A percentile compares a stretch with the other conserved stretches of the same genome.
phyloP scores from a whole-genome alignment of 2,888 invertebrate species.

The Patella depressa region DNA sequence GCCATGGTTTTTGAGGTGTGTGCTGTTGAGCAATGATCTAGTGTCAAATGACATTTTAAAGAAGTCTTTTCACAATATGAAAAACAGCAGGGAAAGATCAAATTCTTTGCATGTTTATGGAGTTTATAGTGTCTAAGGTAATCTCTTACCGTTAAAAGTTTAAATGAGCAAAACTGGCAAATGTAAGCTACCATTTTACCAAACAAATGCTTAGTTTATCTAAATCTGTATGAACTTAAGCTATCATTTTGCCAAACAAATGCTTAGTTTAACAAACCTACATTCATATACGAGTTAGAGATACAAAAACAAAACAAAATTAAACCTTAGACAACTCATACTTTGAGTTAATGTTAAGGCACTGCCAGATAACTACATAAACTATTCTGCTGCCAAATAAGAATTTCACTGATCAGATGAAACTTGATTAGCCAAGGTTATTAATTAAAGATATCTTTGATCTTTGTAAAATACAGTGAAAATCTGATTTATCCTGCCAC shows the following conservation, averaged over 20 bases:
- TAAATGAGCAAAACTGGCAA: background rate
- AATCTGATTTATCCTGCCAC: too few species aligned
- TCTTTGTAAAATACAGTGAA: too few species aligned
- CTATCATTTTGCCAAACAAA: too few species aligned
- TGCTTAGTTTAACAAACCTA: too few species aligned
- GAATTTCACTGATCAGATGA: background rate
- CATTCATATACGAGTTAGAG: too few species aligned
- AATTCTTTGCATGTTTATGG: background rate
- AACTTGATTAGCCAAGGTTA: background rate
- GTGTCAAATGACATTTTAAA: background rate
- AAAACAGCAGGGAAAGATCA: background rate
- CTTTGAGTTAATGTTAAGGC: too few species aligned
- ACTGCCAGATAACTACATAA: too few species aligned
- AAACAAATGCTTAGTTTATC: too few species aligned
- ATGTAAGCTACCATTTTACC: background rate
- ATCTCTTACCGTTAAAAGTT: background rate
- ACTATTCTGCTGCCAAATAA: too few species aligned
- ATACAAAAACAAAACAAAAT: too few species aligned
- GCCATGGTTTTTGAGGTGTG: background rate
- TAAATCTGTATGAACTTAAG: too few species aligned
- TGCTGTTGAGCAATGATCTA: background rate
- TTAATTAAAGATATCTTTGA: background rate
- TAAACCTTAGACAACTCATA: too few species aligned
- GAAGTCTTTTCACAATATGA: background rate
- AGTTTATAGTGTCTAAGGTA: slow-evolving; percentile 4